phyloP scores from a whole-genome alignment of 2,797 vertebrate genomes.

The Ataeniobius toweri region DNA sequence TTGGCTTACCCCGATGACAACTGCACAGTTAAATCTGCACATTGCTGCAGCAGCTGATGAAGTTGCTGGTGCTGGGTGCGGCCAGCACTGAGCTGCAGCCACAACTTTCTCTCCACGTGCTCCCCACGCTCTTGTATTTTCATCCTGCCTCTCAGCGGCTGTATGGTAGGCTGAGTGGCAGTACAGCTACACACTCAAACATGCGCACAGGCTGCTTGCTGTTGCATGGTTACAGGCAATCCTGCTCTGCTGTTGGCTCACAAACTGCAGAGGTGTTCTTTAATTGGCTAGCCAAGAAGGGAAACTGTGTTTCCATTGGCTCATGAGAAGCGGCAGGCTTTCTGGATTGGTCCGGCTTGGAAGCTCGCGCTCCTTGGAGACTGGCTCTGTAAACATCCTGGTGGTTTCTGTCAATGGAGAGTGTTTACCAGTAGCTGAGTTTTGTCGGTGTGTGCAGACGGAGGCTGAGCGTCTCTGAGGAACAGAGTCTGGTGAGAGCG shows the following conservation, averaged over 20 bases:
- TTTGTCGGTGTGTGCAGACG: constrained; percentile 51
- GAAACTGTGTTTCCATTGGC: constrained; percentile 67
- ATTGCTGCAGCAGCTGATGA: constrained; percentile 19
- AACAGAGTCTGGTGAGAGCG: constrained; percentile 59
- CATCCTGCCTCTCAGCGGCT: constrained; percentile 49
- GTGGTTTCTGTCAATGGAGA: constrained; percentile 75
- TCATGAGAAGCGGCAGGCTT: constrained; percentile 11
- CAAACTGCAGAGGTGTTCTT: constrained; percentile 28
- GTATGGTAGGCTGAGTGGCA: constrained; percentile 45
- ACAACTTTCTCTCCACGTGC: constrained; percentile 80
- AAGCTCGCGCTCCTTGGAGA: constrained; percentile 69
- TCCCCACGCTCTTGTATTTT: constrained; percentile 74
- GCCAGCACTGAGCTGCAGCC: constrained; percentile 66
- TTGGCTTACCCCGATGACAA: background rate
- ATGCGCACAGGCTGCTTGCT: constrained; percentile 64
- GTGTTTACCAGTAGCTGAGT: constrained; percentile 67
- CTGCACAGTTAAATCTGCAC: constrained; percentile 20
- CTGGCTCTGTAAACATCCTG: constrained; percentile 73
- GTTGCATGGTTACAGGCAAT: constrained; percentile 84
- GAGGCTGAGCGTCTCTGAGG: constrained; percentile 66
- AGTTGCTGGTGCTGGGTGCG: constrained; percentile 66
- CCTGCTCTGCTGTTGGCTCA: constrained; percentile 67
- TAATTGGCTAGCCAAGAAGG: constrained; percentile 63
- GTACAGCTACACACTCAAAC: constrained; percentile 52
- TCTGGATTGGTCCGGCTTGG: constrained; percentile 67